Evolutionary conservation across 2,797 vertebrate genomes (phyloP).

Genomic region (Discoglossus pictus): DNA sequence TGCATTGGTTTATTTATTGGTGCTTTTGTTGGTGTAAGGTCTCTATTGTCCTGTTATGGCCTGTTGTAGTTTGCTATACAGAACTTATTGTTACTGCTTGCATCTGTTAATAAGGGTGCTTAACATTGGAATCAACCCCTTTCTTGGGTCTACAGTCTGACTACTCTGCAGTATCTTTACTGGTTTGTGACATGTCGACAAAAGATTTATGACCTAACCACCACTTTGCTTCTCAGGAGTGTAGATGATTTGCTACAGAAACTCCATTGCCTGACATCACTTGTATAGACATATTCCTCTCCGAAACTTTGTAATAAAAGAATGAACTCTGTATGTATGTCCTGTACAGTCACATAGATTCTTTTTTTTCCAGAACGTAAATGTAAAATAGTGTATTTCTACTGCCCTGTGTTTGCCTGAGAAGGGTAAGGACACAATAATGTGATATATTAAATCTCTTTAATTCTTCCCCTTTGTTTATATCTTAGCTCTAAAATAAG

Average conservation of each 20-base stretch:
- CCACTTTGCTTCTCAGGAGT: slow-evolving; percentile 34
- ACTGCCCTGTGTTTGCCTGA: slow-evolving; percentile 61
- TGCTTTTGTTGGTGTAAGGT: slow-evolving; percentile 6
- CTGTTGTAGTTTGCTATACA: too few species aligned
- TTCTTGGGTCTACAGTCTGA: neutral
- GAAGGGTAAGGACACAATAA: slow-evolving; percentile 61
- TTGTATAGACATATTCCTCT: slow-evolving; percentile 58
- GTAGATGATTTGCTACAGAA: slow-evolving; percentile 24
- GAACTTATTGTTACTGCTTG: slow-evolving; percentile 47
- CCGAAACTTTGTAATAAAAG: slow-evolving; percentile 52
- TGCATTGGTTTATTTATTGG: slow-evolving; percentile 2
- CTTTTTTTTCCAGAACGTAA: slow-evolving; percentile 58
- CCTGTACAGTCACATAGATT: slow-evolving; percentile 62
- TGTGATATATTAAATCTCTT: slow-evolving; percentile 53
- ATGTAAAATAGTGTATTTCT: slow-evolving; percentile 63
- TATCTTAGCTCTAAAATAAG: slow-evolving; percentile 63
- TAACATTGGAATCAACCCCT: slow-evolving; percentile 26
- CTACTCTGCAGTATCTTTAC: slow-evolving; percentile 1
- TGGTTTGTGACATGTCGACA: slow-evolving; percentile 2
- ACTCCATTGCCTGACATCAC: slow-evolving; percentile 58
- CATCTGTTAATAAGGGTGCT: slow-evolving; percentile 57
- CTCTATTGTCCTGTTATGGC: neutral
- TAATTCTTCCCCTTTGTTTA: slow-evolving; percentile 66
- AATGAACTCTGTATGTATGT: slow-evolving; percentile 60
- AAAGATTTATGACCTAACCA: neutral